Evolutionary conservation across 1,140 invertebrate species (phyloP), one percentile per base, ranked within the genome.

Genomic region (Cydia fagiglandana): DNA sequence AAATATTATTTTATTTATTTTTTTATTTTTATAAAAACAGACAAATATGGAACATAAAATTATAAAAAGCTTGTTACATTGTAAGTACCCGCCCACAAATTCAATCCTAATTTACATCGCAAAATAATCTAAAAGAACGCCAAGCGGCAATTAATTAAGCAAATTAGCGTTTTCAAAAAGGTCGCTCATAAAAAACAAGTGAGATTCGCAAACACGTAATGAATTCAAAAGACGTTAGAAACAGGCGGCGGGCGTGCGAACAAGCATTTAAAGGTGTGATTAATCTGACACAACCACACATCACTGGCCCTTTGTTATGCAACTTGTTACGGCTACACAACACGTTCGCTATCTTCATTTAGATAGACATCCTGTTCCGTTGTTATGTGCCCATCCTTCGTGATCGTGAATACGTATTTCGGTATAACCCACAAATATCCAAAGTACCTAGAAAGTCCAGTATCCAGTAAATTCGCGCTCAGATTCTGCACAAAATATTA

Each of bases 321-420:
- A 73, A 75, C 75, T 78, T 77, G 73, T 75, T 78, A 76, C 30
- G 73, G 24, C 56, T 64, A 79, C 80, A 78, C 50, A 78, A 77
- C 75, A 75, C 76, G 76, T 66, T 78, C 73, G 73, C 53, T 80
- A 82, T 82, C 77, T 77, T 70, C 75, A 76, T 78, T 78, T 75
- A 81, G 78, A 82, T 78, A 78, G 64, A 75, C 76, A 77, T 79
- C 75, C 76, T 78, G 74, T 80, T 83, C 75, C 75, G 77, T 77
- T 78, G n/a, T n/a, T n/a, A n/a, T n/a, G 64, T 66, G 74, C 76
- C 75, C 78, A 74, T 76, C 66, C 66, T 70, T 81, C 75, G 70
- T 82, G 77, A 77, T 82, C 76, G 77, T 61, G 73, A 80, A 76
- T 64, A 74, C 30, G 34, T 66, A 76, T 76, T 56, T 78, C 53